Evolutionary conservation across 2,797 vertebrate species (phyloP).

Genomic region (Platyrinchus mystaceus): DNA sequence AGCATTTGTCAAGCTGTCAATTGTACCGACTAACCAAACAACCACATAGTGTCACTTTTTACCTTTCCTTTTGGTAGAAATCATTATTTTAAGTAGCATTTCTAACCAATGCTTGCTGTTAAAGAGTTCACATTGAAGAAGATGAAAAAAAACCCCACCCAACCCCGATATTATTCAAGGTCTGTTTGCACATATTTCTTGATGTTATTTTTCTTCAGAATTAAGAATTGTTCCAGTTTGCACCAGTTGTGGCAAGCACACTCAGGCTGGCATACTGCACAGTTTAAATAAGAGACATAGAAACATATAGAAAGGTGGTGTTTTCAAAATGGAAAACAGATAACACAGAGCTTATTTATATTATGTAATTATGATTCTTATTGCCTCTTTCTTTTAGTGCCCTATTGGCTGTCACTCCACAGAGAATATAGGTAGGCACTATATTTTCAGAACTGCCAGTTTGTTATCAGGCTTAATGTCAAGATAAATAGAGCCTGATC

Average conservation of each 20-base stretch:
- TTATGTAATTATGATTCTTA: conserved; percentile 62
- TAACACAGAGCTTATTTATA: conserved; percentile 62
- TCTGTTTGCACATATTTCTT: not conserved
- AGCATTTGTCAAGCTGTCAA: conserved; percentile 60
- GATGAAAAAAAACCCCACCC: not conserved
- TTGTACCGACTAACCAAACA: conserved; percentile 30
- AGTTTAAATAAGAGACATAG: not conserved
- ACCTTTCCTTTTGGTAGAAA: not conserved
- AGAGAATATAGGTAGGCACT: conserved; percentile 40
- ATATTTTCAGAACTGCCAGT: conserved; percentile 51
- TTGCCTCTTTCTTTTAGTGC: conserved; percentile 46
- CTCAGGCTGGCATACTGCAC: not conserved
- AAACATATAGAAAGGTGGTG: conserved; percentile 50
- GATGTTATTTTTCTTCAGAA: not conserved
- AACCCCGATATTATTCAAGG: not conserved
- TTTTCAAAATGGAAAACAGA: conserved; percentile 65
- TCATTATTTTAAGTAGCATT: not conserved
- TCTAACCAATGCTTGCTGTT: not conserved
- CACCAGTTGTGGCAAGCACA: not conserved
- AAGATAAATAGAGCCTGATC: not conserved
- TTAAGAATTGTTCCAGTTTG: not conserved
- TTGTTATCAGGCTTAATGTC: conserved; percentile 39
- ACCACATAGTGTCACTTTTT: not conserved
- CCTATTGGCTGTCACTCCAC: conserved; percentile 51
- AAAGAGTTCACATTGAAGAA: not conserved